Conservation (phyloP, 2,113 vertebrate genomes). For the Zapornia atra region DNA sequence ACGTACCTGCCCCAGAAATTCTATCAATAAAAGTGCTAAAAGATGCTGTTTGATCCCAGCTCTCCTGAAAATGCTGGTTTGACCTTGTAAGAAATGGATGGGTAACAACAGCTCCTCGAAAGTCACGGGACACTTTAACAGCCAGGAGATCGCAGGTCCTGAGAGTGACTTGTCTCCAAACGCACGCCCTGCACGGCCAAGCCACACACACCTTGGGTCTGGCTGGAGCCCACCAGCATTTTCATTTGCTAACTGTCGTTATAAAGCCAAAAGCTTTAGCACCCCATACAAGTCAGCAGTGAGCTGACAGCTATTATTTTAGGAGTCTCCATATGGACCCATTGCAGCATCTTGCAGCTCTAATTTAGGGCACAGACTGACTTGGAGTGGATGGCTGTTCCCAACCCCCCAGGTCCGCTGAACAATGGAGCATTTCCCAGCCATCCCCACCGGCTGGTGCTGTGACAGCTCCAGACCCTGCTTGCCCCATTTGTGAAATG, state of each 20-base stretch:
- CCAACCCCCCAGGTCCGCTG: neutral
- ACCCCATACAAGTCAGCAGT: conserved; percentile 21
- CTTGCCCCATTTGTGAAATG: neutral
- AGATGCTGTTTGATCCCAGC: neutral
- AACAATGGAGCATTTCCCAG: neutral
- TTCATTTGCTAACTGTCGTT: neutral
- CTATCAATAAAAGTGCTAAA: rapidly evolving
- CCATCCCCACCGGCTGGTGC: neutral
- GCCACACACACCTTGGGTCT: neutral
- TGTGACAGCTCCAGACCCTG: neutral
- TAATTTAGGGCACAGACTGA: conserved; percentile 45
- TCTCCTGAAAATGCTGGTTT: neutral
- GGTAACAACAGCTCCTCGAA: neutral
- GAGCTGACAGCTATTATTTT: conserved; percentile 58
- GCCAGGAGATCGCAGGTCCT: rapidly evolving
- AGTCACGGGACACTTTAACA: rapidly evolving
- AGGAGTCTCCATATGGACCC: conserved; percentile 62
- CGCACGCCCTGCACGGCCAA: neutral
- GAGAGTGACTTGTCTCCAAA: rapidly evolving
- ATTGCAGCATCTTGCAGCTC: conserved; percentile 21
- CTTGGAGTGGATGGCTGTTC: neutral
- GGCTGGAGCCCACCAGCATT: neutral
- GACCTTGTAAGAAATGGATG: rapidly evolving
- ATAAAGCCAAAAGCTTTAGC: conserved; percentile 10
- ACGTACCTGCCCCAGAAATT: rapidly evolving